phyloP scores from a whole-genome alignment of 2,113 vertebrate genomes.

The Larimichthys polyactis region DNA sequence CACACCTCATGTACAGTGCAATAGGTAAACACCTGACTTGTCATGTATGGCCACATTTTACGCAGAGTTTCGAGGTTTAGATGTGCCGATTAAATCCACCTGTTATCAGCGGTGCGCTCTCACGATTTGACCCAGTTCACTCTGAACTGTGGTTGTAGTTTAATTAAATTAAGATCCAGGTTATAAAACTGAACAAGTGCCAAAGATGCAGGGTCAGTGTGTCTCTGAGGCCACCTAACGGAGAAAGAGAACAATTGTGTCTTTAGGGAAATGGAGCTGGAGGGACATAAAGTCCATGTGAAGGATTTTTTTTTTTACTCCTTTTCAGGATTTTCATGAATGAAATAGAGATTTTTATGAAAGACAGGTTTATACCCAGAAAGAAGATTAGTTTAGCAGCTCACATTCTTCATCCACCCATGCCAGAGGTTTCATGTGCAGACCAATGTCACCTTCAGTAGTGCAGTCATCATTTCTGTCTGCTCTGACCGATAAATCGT shows the following conservation, averaged over 20 bases:
- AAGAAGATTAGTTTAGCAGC: conserved; percentile 2
- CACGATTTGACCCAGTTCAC: conserved; percentile 2
- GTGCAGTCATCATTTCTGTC: background rate
- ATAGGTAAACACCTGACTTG: background rate
- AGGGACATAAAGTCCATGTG: background rate
- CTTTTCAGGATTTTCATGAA: conserved; percentile 11
- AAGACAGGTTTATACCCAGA: conserved; percentile 8
- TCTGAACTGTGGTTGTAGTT: conserved; percentile 12
- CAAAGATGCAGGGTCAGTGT: conserved; percentile 5
- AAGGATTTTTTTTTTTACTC: background rate
- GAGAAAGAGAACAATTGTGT: conserved; percentile 16
- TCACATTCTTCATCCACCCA: background rate
- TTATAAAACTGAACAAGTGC: conserved; percentile 41
- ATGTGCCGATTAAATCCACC: background rate
- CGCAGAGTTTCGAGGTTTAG: background rate
- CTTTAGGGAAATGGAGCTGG: background rate
- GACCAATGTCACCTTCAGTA: conserved; percentile 47
- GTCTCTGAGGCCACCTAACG: conserved; percentile 69
- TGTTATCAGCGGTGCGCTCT: background rate
- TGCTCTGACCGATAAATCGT: conserved; percentile 26
- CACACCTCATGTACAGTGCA: background rate
- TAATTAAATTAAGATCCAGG: conserved; percentile 26
- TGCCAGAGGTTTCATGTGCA: conserved; percentile 19
- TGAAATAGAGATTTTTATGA: conserved; percentile 1
- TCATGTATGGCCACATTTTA: too few species aligned